A percentile compares a stretch with the other conserved stretches of the same genome.
Evolutionary conservation across 2,113 vertebrate genomes (phyloP).

Genomic region (Seriola dumerili): DNA sequence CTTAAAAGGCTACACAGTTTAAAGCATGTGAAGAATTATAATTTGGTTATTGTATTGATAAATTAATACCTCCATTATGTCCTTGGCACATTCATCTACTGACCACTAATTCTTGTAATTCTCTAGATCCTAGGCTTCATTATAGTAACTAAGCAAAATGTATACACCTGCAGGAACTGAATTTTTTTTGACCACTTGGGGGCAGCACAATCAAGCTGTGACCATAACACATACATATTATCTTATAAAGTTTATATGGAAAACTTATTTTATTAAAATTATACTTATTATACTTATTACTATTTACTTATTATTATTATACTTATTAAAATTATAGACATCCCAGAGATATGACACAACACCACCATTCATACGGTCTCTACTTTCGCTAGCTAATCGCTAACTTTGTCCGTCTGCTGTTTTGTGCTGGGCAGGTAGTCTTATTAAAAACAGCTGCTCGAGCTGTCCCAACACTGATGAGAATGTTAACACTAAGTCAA

Average conservation of each 20-base stretch:
- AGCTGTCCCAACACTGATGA: not conserved
- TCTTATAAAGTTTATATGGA: not conserved
- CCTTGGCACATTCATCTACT: not conserved
- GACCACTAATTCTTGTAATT: not conserved
- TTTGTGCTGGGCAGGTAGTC: too few relatives aligned
- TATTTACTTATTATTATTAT: too few relatives aligned
- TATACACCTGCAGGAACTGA: too few relatives aligned
- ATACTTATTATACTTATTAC: too few relatives aligned
- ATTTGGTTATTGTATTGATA: not conserved
- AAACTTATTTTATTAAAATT: not conserved
- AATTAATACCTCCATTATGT: not conserved
- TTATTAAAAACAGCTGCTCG: not conserved
- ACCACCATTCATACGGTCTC: too few relatives aligned
- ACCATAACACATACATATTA: not conserved
- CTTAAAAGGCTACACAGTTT: not conserved
- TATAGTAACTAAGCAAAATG: not conserved
- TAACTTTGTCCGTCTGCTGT: not conserved
- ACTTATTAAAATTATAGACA: too few relatives aligned
- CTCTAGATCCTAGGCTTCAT: too few relatives aligned
- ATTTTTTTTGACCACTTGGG: not conserved
- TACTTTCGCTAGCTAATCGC: not conserved
- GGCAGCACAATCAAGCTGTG: not conserved
- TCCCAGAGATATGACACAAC: too few relatives aligned
- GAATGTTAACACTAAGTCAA: too few relatives aligned
- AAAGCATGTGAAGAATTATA: too few relatives aligned